Percentiles rank a stretch among this genome's conserved stretches.
Evolutionary conservation across 2,113 vertebrate species (phyloP).

Genomic region (Macrotis lagotis): DNA sequence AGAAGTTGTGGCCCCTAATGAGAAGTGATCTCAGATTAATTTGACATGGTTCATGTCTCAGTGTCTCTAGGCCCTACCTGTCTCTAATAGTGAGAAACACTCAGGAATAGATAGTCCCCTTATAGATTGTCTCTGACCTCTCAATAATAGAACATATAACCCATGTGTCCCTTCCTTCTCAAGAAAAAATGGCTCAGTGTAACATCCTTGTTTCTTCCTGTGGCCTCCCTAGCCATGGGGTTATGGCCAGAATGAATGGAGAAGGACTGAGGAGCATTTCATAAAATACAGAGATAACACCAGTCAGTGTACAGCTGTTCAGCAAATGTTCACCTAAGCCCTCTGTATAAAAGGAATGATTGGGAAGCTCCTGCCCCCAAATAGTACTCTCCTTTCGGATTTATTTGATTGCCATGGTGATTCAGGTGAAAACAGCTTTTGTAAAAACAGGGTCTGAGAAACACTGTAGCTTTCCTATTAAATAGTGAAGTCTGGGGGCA

Average conservation of each 20-base stretch:
- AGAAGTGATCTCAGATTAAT: background rate
- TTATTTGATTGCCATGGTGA: slow-evolving; percentile 17
- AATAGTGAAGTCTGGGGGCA: background rate
- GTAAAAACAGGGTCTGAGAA: background rate
- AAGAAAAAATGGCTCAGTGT: background rate
- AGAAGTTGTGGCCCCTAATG: background rate
- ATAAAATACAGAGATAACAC: slow-evolving; percentile 5
- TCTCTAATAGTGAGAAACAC: background rate
- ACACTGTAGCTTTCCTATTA: background rate
- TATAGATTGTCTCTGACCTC: background rate
- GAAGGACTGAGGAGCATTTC: background rate
- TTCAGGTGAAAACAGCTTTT: slow-evolving; percentile 29
- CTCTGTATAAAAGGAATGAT: background rate
- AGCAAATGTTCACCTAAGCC: background rate
- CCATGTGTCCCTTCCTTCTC: background rate
- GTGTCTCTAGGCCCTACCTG: background rate
- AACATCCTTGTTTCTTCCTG: background rate
- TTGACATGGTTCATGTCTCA: background rate
- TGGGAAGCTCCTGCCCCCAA: background rate
- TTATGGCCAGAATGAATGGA: background rate
- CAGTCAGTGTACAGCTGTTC: background rate
- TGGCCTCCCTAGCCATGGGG: background rate
- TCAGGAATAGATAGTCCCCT: background rate
- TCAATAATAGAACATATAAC: background rate
- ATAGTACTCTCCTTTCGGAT: background rate